Conservation (phyloP, 2,797 vertebrate genomes). For the Tenualosa thibaudeaui region DNA sequence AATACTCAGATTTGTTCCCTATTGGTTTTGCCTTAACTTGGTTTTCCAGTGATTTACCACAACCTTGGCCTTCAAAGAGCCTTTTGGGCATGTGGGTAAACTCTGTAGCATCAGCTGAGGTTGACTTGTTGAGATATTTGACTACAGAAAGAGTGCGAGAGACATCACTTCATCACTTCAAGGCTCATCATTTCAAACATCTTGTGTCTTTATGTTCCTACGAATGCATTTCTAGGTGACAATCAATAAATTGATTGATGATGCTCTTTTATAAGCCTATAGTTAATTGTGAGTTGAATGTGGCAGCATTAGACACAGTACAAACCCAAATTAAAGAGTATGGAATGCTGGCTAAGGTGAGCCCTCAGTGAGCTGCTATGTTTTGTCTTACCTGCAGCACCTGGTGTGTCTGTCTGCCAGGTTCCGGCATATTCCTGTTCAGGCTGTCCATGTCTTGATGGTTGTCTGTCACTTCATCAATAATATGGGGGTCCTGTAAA, state of each 20-base stretch:
- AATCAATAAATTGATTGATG: neutral
- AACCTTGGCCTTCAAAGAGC: neutral
- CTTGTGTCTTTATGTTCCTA: neutral
- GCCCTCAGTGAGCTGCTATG: neutral
- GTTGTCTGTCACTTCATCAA: slow-evolving; percentile 60
- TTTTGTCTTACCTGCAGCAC: slow-evolving; percentile 81
- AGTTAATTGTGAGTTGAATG: neutral
- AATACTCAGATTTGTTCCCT: slow-evolving; percentile 4
- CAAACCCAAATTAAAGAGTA: neutral
- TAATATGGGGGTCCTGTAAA: slow-evolving; percentile 69
- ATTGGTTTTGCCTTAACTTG: neutral
- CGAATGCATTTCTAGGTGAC: neutral
- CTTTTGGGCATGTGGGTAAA: neutral
- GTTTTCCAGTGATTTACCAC: slow-evolving; percentile 4
- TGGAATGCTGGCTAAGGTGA: neutral
- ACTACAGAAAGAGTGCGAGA: neutral
- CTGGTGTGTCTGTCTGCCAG: slow-evolving; percentile 74
- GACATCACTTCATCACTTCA: neutral
- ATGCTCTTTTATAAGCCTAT: neutral
- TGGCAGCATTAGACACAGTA: neutral
- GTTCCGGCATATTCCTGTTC: slow-evolving; percentile 64
- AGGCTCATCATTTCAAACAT: neutral
- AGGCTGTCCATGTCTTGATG: slow-evolving; percentile 76
- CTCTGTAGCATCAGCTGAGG: neutral
- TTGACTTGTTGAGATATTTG: neutral